Conservation (phyloP, 2,797 vertebrate species). For the Myiotriccus ornatus region DNA sequence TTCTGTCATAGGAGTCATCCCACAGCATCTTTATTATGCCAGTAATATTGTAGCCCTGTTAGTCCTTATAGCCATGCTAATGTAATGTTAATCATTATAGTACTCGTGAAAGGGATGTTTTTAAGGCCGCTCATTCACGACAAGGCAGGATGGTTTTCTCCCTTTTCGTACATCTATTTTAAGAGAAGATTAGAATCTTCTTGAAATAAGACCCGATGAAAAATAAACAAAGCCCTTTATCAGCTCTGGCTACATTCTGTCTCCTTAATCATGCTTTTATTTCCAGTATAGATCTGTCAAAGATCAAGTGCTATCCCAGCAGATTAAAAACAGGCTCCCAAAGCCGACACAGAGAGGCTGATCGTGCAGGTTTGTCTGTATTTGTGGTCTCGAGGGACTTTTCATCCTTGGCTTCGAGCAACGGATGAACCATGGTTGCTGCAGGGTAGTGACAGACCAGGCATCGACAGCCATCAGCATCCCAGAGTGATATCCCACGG, state of each 20-base stretch:
- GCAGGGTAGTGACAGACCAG: not conserved
- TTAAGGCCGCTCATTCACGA: not conserved
- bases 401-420: not conserved
- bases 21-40: not conserved
- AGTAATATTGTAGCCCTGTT: not conserved
- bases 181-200: not conserved
- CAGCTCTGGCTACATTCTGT: not conserved
- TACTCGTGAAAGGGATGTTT: not conserved
- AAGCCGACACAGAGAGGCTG: not conserved
- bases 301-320: not conserved
- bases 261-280: not conserved
- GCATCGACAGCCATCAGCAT: not conserved
- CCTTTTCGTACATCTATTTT: not conserved
- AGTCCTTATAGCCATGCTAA: not conserved
- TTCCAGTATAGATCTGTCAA: not conserved
- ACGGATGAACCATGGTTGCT: not conserved
- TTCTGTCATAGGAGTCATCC: not conserved
- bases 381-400: not conserved
- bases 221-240: conserved; percentile 22
- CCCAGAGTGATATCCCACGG: not conserved
- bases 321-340: not conserved
- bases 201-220: not conserved
- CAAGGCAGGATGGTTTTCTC: not conserved
- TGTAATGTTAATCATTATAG: not conserved
- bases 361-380: not conserved